Percentiles rank a stretch among this genome's conserved stretches.
Conservation (phyloP, 2,113 vertebrate species). For the Pipa parva region DNA sequence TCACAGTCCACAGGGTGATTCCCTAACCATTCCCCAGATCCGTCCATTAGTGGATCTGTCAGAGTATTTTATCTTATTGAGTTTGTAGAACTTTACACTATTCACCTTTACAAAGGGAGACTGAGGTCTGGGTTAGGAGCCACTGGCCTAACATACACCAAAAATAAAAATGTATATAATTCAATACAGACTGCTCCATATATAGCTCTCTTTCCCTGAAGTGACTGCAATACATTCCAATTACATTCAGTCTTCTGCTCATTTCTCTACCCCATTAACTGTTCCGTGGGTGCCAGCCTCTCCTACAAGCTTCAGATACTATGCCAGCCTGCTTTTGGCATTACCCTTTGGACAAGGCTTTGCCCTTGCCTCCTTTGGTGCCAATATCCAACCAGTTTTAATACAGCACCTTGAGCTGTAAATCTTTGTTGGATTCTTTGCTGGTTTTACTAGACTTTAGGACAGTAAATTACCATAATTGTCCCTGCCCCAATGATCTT, state of each 20-base stretch:
- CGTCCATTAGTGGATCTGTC: no score
- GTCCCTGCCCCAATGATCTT: conserved; percentile 42
- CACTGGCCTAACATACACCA: no score
- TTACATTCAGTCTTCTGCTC: background rate
- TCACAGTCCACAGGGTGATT: no score
- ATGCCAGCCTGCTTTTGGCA: background rate
- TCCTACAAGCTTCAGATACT: background rate
- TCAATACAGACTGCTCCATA: background rate
- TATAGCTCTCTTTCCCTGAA: no score
- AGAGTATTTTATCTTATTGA: no score
- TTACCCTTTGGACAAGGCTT: background rate
- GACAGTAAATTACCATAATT: conserved; percentile 10
- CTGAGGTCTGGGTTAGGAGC: no score
- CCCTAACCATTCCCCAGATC: no score
- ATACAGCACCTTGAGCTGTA: background rate
- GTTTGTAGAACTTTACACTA: no score
- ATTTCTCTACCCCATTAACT: background rate
- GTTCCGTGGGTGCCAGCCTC: background rate
- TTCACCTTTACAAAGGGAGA: no score
- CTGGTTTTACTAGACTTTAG: conserved; percentile 29
- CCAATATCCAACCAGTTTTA: conserved; percentile 1
- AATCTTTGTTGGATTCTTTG: conserved; percentile 17
- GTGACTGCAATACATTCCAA: background rate
- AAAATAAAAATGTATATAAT: no score
- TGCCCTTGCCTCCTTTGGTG: background rate